Conservation (phyloP, 2,888 invertebrate genomes). For the Leucoptera coffeella region DNA sequence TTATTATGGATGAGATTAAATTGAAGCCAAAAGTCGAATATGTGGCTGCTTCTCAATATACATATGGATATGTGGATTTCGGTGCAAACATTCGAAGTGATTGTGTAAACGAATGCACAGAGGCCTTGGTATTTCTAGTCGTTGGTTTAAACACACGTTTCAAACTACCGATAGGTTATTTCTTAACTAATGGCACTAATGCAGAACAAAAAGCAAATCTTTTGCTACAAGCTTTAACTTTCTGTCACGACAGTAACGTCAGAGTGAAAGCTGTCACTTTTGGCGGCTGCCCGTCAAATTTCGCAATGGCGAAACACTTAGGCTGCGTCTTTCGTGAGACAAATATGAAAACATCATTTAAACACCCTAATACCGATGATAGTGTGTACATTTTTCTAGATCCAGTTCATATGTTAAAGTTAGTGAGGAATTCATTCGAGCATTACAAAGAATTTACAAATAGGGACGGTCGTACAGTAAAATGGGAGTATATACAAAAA, state of each 20-base stretch:
- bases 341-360: slow-evolving; percentile 6
- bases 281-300: slow-evolving; percentile 3
- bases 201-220: slow-evolving; percentile 7
- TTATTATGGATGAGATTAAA: slow-evolving; percentile 1
- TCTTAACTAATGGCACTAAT: slow-evolving; percentile 5
- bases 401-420: slow-evolving; percentile 8
- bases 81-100: slow-evolving; percentile 3
- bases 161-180: slow-evolving; percentile 8
- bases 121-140: slow-evolving; percentile 7
- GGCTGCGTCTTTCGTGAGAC: slow-evolving; percentile 7
- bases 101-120: slow-evolving; percentile 3
- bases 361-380: not conserved
- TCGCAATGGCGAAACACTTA: slow-evolving; percentile 7
- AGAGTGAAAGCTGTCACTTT: slow-evolving; percentile 5
- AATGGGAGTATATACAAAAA: slow-evolving; percentile 1
- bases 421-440: slow-evolving; percentile 7
- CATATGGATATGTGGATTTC: slow-evolving; percentile 4
- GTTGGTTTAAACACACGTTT: slow-evolving; percentile 6
- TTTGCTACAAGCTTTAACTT: slow-evolving; percentile 2
- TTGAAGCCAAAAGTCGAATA: slow-evolving; percentile 3
- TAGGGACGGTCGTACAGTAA: slow-evolving; percentile 1
- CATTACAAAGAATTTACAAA: slow-evolving; percentile 3
- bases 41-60: slow-evolving; percentile 8
- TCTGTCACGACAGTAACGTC: slow-evolving; percentile 3
- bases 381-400: slow-evolving; percentile 5